Base-by-base conservation (phyloP, 2,888 invertebrate genomes). In the Apodemia mormo region DNA sequence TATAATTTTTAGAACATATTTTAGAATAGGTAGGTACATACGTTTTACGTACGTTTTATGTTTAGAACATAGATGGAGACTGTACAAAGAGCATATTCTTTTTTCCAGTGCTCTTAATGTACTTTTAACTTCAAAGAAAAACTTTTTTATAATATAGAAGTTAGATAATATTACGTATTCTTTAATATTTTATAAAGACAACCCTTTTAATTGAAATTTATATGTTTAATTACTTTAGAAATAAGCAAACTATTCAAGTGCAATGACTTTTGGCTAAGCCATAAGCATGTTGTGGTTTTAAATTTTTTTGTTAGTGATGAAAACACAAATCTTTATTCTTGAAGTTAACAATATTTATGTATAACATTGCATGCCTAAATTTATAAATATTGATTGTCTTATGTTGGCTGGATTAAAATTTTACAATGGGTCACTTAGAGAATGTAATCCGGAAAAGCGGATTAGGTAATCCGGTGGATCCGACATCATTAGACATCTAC, bases 211-310 rank as follows among this genome's bases (percentile, higher is more conserved):
- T 76, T 77, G 78, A 45, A 45, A 12, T 45, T 45, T 78, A 78
- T 78, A 78, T 80, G 79, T 83, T 84, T 80, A 79, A 79, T 80
- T 76, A 81, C 77, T 79, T 78, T 79, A 80, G 78, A 81, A 75
- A 73, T 88, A 85, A 83, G 84, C 77, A 74, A 82, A 80, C 77
- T 82, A 77, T 82, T 79, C 12, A 84, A 86, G 92, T 92, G 92
- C 92, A 92, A 92, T 92, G 85, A 87, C 80, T 80, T 83, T 85
- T 88, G 91, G 92, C 92, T 79, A 86, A 90, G 92, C 92, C 91
- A 83, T 85, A 78, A 85, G 80, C 82, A 83, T 86, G 82, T 87
- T 89, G 82, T 85, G 82, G 83, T 86, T 88, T 85, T 83, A 78
- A 80, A 84, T 81, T 82, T 79, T 82, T 86, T 86, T 85, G 49